Evolutionary conservation across 2,113 vertebrate genomes (phyloP).

Genomic region (Amblyopsis rosae): DNA sequence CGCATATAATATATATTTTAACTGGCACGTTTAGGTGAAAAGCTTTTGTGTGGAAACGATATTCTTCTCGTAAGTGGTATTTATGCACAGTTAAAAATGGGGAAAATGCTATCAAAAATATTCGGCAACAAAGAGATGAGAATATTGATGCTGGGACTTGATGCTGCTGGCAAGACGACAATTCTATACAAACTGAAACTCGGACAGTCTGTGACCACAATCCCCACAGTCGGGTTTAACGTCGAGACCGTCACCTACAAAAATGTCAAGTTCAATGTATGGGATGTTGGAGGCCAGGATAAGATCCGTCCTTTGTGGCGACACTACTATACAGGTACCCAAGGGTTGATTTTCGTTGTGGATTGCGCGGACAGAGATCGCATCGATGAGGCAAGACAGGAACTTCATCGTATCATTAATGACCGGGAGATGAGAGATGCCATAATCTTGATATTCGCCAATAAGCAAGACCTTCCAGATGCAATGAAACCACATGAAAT

Average conservation of each 20-base stretch:
- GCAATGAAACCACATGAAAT: constrained; percentile 99
- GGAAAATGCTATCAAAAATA: constrained; percentile 98
- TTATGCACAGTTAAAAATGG: constrained; percentile 88
- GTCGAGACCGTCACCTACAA: constrained; percentile 99
- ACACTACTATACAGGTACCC: constrained; percentile 99
- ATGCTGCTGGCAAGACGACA: constrained; percentile 97
- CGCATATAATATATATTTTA: constrained; percentile 27
- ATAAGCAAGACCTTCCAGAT: constrained; percentile 99
- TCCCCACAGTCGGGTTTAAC: constrained; percentile 98
- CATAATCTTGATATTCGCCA: constrained; percentile 99
- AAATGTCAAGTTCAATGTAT: constrained; percentile 99
- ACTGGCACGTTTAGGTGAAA: constrained; percentile 5
- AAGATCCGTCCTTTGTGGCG: constrained; percentile 98
- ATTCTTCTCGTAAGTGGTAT: constrained; percentile 48
- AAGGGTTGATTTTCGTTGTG: constrained; percentile 98
- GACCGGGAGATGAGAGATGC: constrained; percentile 99
- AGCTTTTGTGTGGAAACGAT: constrained; percentile 8
- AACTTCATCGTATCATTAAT: constrained; percentile 98
- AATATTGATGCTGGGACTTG: constrained; percentile 98
- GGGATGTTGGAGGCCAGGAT: constrained; percentile 98
- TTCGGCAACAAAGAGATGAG: constrained; percentile 99
- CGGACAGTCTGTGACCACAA: constrained; percentile 98
- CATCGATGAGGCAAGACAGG: constrained; percentile 96
- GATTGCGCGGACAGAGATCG: constrained; percentile 99
- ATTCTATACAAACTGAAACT: constrained; percentile 99